Evolutionary conservation across 2,797 vertebrate genomes (phyloP).

Genomic region (Dendrocincla fuliginosa): DNA sequence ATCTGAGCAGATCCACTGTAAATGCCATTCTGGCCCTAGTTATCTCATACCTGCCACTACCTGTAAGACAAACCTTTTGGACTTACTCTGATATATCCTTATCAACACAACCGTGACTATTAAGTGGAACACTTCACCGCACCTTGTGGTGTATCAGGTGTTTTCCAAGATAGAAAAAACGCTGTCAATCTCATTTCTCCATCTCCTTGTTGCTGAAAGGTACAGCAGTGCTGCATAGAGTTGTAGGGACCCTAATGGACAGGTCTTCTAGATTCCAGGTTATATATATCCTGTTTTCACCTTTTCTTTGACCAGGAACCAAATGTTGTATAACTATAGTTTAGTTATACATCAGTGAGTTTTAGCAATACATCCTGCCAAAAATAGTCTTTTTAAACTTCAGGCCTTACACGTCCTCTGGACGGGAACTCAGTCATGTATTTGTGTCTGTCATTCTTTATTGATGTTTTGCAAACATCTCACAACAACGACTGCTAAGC

Average conservation of each 20-base stretch:
- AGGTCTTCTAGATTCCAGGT: not conserved
- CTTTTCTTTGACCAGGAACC: not conserved
- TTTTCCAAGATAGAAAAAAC: not conserved
- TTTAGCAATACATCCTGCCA: not conserved
- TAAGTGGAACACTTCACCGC: not conserved
- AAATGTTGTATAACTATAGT: not conserved
- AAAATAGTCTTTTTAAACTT: not conserved
- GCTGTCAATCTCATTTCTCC: not conserved
- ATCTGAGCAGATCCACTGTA: not conserved
- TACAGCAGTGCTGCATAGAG: not conserved
- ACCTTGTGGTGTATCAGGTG: fast-evolving
- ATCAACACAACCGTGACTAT: not conserved
- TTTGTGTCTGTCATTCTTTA: not conserved
- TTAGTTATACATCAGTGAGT: not conserved
- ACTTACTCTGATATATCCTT: not conserved
- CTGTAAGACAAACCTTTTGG: not conserved
- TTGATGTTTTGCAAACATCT: slow-evolving; percentile 21
- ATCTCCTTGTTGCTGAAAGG: not conserved
- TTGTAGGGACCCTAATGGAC: not conserved
- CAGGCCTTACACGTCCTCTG: not conserved
- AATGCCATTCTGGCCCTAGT: not conserved
- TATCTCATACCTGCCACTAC: not conserved
- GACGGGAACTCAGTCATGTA: not conserved
- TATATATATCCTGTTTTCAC: not conserved
- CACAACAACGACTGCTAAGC: slow-evolving; percentile 23